Evolutionary conservation across 2,797 vertebrate genomes (phyloP).

Genomic region (Oophaga sylvatica): DNA sequence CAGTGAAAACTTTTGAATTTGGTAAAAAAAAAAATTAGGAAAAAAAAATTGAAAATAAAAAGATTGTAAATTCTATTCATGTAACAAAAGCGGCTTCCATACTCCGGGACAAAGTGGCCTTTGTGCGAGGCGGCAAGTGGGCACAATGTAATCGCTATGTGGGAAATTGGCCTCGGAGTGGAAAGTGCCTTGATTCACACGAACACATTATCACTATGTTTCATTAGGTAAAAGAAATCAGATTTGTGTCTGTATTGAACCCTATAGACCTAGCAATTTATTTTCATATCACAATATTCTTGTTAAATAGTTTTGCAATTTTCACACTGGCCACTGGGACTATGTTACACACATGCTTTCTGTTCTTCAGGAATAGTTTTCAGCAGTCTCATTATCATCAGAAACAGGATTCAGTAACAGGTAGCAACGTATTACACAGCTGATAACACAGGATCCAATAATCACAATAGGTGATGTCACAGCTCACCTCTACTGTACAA

Average conservation of each 20-base stretch:
- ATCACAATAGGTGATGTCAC: too few species aligned
- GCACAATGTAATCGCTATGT: constrained; percentile 35
- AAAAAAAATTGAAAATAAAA: not conserved
- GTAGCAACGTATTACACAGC: too few species aligned
- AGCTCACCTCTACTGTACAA: too few species aligned
- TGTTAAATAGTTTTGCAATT: too few species aligned
- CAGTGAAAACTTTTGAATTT: not conserved
- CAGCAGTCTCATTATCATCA: too few species aligned
- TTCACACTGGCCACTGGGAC: too few species aligned
- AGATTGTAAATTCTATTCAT: constrained; percentile 15
- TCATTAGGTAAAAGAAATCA: constrained; percentile 15
- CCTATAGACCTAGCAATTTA: not conserved
- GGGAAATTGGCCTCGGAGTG: not conserved
- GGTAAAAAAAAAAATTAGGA: not conserved
- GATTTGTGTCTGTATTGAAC: not conserved
- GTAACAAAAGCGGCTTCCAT: constrained; percentile 4
- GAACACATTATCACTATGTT: not conserved
- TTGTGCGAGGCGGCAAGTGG: constrained; percentile 23
- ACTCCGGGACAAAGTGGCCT: not conserved
- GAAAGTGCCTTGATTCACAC: constrained; percentile 1
- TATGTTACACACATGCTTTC: too few species aligned
- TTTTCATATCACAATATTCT: too few species aligned
- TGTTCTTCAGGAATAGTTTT: too few species aligned
- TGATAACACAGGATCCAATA: too few species aligned
- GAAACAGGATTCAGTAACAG: too few species aligned